Evolutionary conservation across 1,140 invertebrate species (phyloP).

Genomic region (Pollicipes pollicipes): DNA sequence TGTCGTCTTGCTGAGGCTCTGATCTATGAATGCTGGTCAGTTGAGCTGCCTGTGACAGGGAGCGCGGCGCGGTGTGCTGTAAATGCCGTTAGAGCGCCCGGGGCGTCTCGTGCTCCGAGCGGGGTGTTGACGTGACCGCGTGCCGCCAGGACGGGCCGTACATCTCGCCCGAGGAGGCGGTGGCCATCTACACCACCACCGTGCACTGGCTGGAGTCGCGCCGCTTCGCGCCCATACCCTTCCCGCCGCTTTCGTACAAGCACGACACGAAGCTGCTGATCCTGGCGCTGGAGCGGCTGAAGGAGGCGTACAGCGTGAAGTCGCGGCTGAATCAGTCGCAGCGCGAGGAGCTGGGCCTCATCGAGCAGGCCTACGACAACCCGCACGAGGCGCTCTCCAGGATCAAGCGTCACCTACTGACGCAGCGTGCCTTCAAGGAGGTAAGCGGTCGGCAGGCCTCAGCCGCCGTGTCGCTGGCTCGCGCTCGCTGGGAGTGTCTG

Average conservation of each 20-base stretch:
- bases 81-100: too few species aligned
- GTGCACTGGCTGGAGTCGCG: slow-evolving; percentile 98
- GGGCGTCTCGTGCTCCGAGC: not conserved
- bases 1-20: too few species aligned
- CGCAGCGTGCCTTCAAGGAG: slow-evolving; percentile 96
- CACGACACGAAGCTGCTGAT: slow-evolving; percentile 98
- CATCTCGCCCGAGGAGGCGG: slow-evolving; percentile 97
- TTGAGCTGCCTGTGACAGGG: too few species aligned
- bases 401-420: slow-evolving; percentile 96
- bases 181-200: slow-evolving; percentile 98
- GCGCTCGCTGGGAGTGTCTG: too few species aligned
- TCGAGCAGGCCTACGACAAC: slow-evolving; percentile 99
- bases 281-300: slow-evolving; percentile 84
- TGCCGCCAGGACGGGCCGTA: slow-evolving; percentile 72
- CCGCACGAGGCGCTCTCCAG: slow-evolving; percentile 96
- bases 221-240: slow-evolving; percentile 95
- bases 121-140: not conserved
- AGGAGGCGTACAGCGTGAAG: slow-evolving; percentile 98
- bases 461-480: too few species aligned
- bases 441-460: slow-evolving; percentile 31
- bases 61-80: too few species aligned
- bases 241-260: slow-evolving; percentile 96
- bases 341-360: slow-evolving; percentile 91
- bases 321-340: slow-evolving; percentile 97
- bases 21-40: too few species aligned